Evolutionary conservation across 2,888 invertebrate genomes (phyloP), one percentile per base, ranked within the genome.

Genomic region (Ryuthela nishihirai): DNA sequence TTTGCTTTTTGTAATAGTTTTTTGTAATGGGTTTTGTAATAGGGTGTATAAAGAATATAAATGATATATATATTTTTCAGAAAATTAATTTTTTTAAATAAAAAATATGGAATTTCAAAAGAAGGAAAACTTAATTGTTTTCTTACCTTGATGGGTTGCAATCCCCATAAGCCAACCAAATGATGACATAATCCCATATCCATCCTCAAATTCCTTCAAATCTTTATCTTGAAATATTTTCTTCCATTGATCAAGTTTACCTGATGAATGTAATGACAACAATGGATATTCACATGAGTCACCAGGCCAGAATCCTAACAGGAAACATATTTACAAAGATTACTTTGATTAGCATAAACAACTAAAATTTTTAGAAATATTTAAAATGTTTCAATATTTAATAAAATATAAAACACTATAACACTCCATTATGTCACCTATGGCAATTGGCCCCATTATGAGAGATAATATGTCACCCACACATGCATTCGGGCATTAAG

Each of bases 81-180:
- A 4, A 43, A 10, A 15, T n/a, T 36, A n/a, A 9, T 17, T 4
- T 5, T 10, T 17, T 35, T 24, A 35, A 15, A 21, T 46, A n/a
- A n/a, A n/a, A n/a, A n/a, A n/a, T n/a, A n/a, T n/a, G n/a, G n/a
- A 50, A 29, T 4, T 2, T 18, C 7, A 53, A 62, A 23, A 35
- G 45, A 65, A 36, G 10, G 10, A 12, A n/a, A n/a, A n/a, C n/a
- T n/a, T n/a, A n/a, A n/a, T n/a, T n/a, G n/a, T n/a, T n/a, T n/a
- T 21, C 7, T 50, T 69, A 79, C 80, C 91, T 74, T 87, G 83
- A 72, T 85, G 85, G 72, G 82, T 84, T 2, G 92, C 89, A 75
- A 88, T 87, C 0, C 84, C 81, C 60, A 84, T 74, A 0, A 90
- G 76, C 85, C 90, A 90, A 1, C 83, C 83, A 72, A 85, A 95